Percentiles rank a stretch among this genome's conserved stretches.
These are phyloP conservation scores for Gambusia holbrooki DNA, from an alignment of 2,113 vertebrate species.

Conservation along the genomic window DNA sequence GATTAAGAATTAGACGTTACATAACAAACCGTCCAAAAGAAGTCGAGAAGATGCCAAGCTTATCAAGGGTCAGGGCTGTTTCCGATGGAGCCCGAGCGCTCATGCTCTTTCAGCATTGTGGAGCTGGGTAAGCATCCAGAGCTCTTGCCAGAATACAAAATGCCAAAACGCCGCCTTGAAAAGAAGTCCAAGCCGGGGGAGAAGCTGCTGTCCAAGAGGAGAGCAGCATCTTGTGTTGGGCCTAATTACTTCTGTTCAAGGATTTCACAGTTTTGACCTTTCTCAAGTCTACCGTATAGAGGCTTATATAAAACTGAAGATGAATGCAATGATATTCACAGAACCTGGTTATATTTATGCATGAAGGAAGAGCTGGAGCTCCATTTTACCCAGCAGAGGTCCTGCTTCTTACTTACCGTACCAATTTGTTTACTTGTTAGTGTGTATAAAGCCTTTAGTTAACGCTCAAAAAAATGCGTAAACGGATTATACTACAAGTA, in stretches of 20 bases:
- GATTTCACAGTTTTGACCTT: constrained; percentile 64
- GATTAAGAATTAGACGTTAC: constrained; percentile 9
- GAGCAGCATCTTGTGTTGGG: constrained; percentile 65
- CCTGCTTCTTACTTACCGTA: too few relatives aligned
- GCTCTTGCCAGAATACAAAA: constrained; percentile 69
- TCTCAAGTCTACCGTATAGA: constrained; percentile 55
- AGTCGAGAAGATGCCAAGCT: constrained; percentile 34
- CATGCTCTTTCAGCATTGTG: constrained; percentile 43
- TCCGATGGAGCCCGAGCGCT: constrained; percentile 47
- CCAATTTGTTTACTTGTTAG: background rate
- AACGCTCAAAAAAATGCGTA: background rate
- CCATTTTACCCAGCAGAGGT: too few relatives aligned
- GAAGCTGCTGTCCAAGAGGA: constrained; percentile 61
- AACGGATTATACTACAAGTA: background rate
- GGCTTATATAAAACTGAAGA: constrained; percentile 33
- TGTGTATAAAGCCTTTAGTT: background rate
- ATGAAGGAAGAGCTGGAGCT: background rate
- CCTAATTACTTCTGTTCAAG: constrained; percentile 75
- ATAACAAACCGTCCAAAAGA: constrained; percentile 40
- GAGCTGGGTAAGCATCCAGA: constrained; percentile 65
- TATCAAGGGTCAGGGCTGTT: constrained; percentile 55
- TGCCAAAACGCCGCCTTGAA: constrained; percentile 52
- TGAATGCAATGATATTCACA: constrained; percentile 23
- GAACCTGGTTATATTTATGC: constrained; percentile 31
- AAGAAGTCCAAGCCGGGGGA: constrained; percentile 54